phyloP scores from a whole-genome alignment of 2,797 vertebrate genomes.

The Helarctos malayanus region DNA sequence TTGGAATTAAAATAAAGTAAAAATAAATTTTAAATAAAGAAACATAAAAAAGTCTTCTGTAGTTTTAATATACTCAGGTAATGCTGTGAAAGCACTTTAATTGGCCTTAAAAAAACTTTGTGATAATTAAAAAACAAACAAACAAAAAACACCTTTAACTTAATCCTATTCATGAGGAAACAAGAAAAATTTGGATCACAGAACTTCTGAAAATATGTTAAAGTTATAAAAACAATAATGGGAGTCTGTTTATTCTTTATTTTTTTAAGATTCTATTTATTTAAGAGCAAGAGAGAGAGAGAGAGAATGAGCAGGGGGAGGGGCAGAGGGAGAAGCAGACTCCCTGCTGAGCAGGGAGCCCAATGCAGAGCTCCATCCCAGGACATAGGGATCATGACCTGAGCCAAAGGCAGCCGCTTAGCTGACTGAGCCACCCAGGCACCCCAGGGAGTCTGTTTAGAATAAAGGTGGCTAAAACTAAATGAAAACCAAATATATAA shows the following conservation, averaged over 20 bases:
- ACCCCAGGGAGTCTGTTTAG: neutral
- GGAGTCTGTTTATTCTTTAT: neutral
- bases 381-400: no score
- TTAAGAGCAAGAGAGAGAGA: neutral
- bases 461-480: conserved; percentile 15
- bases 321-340: no score
- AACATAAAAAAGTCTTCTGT: neutral
- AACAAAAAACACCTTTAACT: neutral
- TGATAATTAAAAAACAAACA: neutral
- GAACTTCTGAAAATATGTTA: neutral
- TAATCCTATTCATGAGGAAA: neutral
- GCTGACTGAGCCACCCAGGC: no score
- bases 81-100: neutral
- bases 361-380: no score
- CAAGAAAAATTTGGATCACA: neutral
- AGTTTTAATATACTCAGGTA: neutral
- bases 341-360: no score
- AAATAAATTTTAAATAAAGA: neutral
- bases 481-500: neutral
- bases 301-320: no score
- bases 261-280: no score
- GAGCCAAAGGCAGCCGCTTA: no score
- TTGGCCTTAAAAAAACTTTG: neutral
- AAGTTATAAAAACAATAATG: neutral
- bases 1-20: neutral